These are phyloP conservation scores for Lottia scabra DNA, from an alignment of 2,888 invertebrate genomes.

Conservation along the genomic window DNA sequence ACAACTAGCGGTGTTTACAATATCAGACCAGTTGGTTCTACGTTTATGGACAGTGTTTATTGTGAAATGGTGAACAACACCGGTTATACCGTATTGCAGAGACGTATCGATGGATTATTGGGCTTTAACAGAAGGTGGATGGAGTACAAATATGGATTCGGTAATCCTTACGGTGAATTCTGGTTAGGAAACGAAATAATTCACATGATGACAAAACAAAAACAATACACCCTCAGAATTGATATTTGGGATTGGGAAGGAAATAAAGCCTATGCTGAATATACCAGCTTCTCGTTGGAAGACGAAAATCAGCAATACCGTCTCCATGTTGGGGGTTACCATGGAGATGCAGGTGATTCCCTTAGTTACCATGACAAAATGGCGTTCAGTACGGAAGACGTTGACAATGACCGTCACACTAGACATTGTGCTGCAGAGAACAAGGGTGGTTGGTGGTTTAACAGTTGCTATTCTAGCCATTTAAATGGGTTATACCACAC, in stretches of 20 bases:
- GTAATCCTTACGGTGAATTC: slow-evolving; percentile 64
- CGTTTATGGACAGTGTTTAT: slow-evolving; percentile 53
- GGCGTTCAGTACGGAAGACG: slow-evolving; percentile 66
- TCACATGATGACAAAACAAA: slow-evolving; percentile 52
- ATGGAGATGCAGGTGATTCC: slow-evolving; percentile 63
- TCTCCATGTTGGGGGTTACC: slow-evolving; percentile 53
- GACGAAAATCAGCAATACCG: slow-evolving; percentile 54
- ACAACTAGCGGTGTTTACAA: slow-evolving; percentile 57
- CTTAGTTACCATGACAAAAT: slow-evolving; percentile 64
- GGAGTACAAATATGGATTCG: slow-evolving; percentile 67
- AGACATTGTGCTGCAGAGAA: slow-evolving; percentile 65
- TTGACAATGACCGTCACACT: slow-evolving; percentile 64
- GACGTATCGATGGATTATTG: slow-evolving; percentile 61
- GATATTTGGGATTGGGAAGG: slow-evolving; percentile 69
- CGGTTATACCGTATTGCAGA: slow-evolving; percentile 61
- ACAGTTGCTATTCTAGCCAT: slow-evolving; percentile 61
- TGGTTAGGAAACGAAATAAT: slow-evolving; percentile 65
- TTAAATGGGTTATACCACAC: slow-evolving; percentile 65
- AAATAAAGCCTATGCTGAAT: slow-evolving; percentile 58
- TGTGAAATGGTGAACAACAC: slow-evolving; percentile 62
- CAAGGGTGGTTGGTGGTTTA: slow-evolving; percentile 68
- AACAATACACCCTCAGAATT: slow-evolving; percentile 58
- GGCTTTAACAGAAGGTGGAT: slow-evolving; percentile 61
- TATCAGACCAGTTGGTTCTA: slow-evolving; percentile 45
- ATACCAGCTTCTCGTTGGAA: slow-evolving; percentile 55